phyloP scores from a whole-genome alignment of 2,888 invertebrate species.

The Dasysyrphus albostriatus region DNA sequence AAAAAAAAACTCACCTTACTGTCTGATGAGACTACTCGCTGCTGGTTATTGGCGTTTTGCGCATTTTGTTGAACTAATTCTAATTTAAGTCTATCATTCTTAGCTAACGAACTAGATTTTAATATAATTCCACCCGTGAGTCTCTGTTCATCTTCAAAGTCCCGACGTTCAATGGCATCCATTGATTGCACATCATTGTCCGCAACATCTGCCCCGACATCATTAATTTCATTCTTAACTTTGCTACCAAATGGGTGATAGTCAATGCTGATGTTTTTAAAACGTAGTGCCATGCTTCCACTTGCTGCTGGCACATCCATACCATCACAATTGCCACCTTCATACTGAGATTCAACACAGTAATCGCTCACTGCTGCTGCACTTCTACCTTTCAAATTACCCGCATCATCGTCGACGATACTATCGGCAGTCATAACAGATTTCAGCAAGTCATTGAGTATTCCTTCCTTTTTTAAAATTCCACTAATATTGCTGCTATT shows the following conservation, averaged over 20 bases:
- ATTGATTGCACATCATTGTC: conserved; percentile 83
- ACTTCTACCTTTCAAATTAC: conserved; percentile 14
- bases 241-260: conserved; percentile 55
- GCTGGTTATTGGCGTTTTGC: conserved; percentile 72
- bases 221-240: conserved; percentile 32
- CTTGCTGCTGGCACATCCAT: conserved; percentile 35
- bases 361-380: conserved; percentile 5
- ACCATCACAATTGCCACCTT: conserved; percentile 68
- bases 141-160: conserved; percentile 83
- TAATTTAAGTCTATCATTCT: conserved; percentile 82
- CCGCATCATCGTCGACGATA: not conserved
- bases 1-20: conserved; percentile 80
- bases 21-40: conserved; percentile 81
- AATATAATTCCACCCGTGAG: conserved; percentile 82
- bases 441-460: conserved; percentile 54
- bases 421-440: conserved; percentile 27
- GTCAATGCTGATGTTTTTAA: conserved; percentile 81
- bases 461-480: conserved; percentile 60
- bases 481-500: conserved; percentile 57
- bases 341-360: conserved; percentile 49
- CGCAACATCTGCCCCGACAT: conserved; percentile 56
- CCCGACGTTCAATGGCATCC: conserved; percentile 83
- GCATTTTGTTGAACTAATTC: conserved; percentile 79
- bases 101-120: conserved; percentile 81
- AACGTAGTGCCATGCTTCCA: conserved; percentile 81